Evolutionary conservation across 2,888 invertebrate genomes (phyloP).

Genomic region (Coenonympha glycerion): DNA sequence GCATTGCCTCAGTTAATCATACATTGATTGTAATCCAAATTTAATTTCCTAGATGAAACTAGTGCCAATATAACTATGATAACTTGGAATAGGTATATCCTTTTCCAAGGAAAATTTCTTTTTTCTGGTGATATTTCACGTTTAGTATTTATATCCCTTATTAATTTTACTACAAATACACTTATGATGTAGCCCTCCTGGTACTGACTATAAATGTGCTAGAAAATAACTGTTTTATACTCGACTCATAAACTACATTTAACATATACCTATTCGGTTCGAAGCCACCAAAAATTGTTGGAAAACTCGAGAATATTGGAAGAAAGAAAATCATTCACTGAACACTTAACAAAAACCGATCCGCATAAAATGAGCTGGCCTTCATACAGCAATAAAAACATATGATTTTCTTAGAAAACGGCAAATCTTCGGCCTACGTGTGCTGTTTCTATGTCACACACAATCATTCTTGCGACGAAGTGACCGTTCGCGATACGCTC

Average conservation of each 20-base stretch:
- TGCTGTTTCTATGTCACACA: slow-evolving; percentile 28
- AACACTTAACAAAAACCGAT: not conserved
- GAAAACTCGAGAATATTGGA: not conserved
- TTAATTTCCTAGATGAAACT: too few relatives aligned
- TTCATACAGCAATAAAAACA: slow-evolving; percentile 10
- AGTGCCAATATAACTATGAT: too few relatives aligned
- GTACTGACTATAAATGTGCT: too few relatives aligned
- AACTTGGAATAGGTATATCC: too few relatives aligned
- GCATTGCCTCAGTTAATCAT: too few relatives aligned
- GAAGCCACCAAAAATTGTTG: not conserved
- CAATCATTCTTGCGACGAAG: slow-evolving; percentile 28
- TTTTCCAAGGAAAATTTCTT: too few relatives aligned
- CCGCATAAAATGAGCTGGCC: not conserved
- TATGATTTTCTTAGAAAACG: slow-evolving; percentile 9
- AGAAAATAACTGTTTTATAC: too few relatives aligned
- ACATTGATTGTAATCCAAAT: too few relatives aligned
- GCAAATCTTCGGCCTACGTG: slow-evolving; percentile 19
- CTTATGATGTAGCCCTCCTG: too few relatives aligned
- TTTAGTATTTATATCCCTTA: too few relatives aligned
- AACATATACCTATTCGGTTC: not conserved
- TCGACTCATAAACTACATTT: not conserved
- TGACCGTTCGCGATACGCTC: slow-evolving; percentile 31
- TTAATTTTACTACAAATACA: too few relatives aligned
- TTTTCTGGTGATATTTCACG: too few relatives aligned
- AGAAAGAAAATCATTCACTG: not conserved